These are phyloP conservation scores for Cataglyphis rosenhaueri DNA, from an alignment of 2,888 invertebrate genomes.

Conservation along the genomic window DNA sequence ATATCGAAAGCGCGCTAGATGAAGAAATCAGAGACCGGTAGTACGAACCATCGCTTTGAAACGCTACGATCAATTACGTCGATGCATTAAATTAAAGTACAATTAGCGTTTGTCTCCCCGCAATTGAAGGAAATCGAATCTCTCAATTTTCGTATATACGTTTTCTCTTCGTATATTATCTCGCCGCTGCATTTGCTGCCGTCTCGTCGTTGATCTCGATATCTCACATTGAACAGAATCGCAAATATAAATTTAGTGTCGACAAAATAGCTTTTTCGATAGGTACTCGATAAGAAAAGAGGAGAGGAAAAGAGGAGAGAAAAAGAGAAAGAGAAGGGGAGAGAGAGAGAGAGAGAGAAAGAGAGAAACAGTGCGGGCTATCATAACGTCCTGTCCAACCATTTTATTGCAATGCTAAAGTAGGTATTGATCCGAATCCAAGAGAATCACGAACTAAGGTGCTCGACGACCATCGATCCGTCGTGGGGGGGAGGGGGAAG, in stretches of 20 bases:
- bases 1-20: slow-evolving; percentile 78
- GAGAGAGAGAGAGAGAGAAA: slow-evolving; percentile 33
- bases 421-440: slow-evolving; percentile 77
- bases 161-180: not conserved
- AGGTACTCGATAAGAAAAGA: slow-evolving; percentile 72
- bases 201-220: slow-evolving; percentile 45
- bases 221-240: slow-evolving; percentile 57
- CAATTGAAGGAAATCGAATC: not conserved
- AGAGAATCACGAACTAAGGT: slow-evolving; percentile 77
- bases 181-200: not conserved
- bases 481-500: slow-evolving; percentile 57
- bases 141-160: not conserved
- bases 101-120: not conserved
- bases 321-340: not conserved
- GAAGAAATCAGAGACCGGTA: slow-evolving; percentile 79
- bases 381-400: slow-evolving; percentile 77
- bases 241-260: slow-evolving; percentile 70
- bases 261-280: slow-evolving; percentile 68
- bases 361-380: slow-evolving; percentile 60
- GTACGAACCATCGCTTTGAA: slow-evolving; percentile 57
- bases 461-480: slow-evolving; percentile 77
- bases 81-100: slow-evolving; percentile 52
- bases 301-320: slow-evolving; percentile 34
- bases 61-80: slow-evolving; percentile 72
- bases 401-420: slow-evolving; percentile 78